A percentile compares a stretch with the other conserved stretches of the same genome.
These are phyloP conservation scores for Diaperis boleti DNA, from an alignment of 2,888 invertebrate genomes.

Conservation along the genomic window DNA sequence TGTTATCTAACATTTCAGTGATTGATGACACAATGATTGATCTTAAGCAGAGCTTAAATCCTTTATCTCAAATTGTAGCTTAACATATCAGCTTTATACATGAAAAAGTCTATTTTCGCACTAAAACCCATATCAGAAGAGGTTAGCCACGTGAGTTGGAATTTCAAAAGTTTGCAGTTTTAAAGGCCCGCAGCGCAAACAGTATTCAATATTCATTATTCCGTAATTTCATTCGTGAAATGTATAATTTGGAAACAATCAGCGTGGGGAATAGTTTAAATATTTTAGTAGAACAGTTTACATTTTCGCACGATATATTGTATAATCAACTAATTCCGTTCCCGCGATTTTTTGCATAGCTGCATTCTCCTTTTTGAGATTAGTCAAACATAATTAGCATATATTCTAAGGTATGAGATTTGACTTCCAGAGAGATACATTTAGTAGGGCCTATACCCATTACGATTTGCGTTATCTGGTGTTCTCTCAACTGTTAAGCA, in stretches of 20 bases:
- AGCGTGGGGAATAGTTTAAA: slow-evolving; percentile 7
- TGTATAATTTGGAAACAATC: slow-evolving; percentile 11
- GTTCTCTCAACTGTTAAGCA: slow-evolving; percentile 3
- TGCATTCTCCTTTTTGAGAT: not conserved
- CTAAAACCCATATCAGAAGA: not conserved
- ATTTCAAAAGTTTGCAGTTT: not conserved
- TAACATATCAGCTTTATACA: slow-evolving; percentile 28
- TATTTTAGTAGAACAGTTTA: not conserved
- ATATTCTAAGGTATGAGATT: not conserved
- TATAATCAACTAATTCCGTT: slow-evolving; percentile 12
- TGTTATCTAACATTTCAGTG: slow-evolving; percentile 37
- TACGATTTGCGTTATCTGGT: slow-evolving; percentile 20
- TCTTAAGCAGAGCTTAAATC: slow-evolving; percentile 34
- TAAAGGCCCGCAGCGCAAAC: not conserved
- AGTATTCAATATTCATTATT: slow-evolving; percentile 4
- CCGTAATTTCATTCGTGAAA: slow-evolving; percentile 2
- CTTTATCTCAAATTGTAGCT: slow-evolving; percentile 32
- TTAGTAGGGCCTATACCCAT: slow-evolving; percentile 15
- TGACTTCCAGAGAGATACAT: slow-evolving; percentile 9
- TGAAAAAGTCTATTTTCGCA: slow-evolving; percentile 13
- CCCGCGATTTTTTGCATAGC: not conserved
- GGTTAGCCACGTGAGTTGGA: not conserved
- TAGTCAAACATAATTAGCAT: too few relatives aligned
- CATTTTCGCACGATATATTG: not conserved
- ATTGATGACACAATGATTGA: slow-evolving; percentile 38